Evolutionary conservation across 2,113 vertebrate genomes (phyloP).

Genomic region (Labrus mixtus): DNA sequence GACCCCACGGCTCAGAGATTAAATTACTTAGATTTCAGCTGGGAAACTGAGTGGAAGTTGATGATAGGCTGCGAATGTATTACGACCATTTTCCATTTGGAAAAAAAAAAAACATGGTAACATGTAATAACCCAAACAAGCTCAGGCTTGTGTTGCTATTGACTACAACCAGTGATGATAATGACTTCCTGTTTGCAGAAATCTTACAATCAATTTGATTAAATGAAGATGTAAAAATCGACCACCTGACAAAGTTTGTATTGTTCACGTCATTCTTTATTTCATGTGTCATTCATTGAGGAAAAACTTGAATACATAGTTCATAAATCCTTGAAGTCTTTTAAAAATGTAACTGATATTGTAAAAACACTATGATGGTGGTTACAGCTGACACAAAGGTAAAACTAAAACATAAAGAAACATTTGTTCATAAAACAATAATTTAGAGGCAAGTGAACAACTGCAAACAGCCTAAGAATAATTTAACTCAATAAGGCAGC

Average conservation of each 20-base stretch:
- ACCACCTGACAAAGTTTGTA: background rate
- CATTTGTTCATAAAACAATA: background rate
- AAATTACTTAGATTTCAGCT: slow-evolving; percentile 30
- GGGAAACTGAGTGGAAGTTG: background rate
- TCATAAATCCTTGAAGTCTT: slow-evolving; percentile 21
- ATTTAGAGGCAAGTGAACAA: slow-evolving; percentile 20
- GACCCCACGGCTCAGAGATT: slow-evolving; percentile 41
- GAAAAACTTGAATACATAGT: background rate
- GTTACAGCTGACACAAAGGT: slow-evolving; percentile 18
- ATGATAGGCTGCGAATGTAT: background rate
- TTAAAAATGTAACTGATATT: background rate
- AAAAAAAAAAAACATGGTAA: background rate
- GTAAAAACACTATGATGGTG: slow-evolving; percentile 1
- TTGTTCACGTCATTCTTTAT: slow-evolving; percentile 29
- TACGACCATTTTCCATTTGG: slow-evolving; percentile 34
- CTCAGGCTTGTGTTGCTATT: too few relatives aligned
- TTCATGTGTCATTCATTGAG: slow-evolving; percentile 33
- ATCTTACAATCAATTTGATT: background rate
- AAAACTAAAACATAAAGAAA: background rate
- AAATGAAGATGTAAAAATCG: background rate
- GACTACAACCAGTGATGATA: background rate
- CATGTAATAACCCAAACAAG: slow-evolving; percentile 3
- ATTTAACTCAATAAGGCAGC: background rate
- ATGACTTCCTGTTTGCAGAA: background rate
- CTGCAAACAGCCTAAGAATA: background rate